Evolutionary conservation across 1,140 invertebrate species (phyloP).

Genomic region (Formica exsecta): DNA sequence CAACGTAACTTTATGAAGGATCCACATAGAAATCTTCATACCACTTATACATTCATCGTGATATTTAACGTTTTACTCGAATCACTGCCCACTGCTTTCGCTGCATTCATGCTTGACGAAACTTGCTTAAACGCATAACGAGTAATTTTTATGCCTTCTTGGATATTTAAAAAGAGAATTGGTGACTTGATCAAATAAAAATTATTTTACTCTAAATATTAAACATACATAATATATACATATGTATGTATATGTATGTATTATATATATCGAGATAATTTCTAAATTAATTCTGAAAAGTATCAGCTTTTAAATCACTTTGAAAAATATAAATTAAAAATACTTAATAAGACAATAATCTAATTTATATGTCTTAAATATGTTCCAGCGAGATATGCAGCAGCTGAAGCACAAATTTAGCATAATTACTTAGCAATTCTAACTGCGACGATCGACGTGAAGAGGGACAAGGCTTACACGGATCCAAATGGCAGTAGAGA

Average conservation of each 20-base stretch:
- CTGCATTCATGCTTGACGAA: conserved; percentile 69
- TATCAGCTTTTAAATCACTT: background rate
- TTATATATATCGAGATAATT: background rate
- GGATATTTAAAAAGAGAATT: conserved; percentile 33
- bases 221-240: background rate
- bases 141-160: conserved; percentile 77
- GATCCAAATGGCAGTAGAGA: conserved; percentile 53
- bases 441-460: conserved; percentile 64
- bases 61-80: conserved; percentile 54
- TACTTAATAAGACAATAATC: background rate
- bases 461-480: conserved; percentile 59
- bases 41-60: conserved; percentile 57
- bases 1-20: conserved; percentile 63
- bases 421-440: conserved; percentile 70
- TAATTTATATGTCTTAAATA: background rate
- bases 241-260: background rate
- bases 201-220: background rate
- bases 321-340: background rate
- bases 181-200: conserved; percentile 24
- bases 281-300: background rate
- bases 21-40: conserved; percentile 49
- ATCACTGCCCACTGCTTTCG: conserved; percentile 52
- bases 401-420: conserved; percentile 32
- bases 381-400: background rate
- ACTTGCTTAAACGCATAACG: conserved; percentile 72